phyloP scores from a whole-genome alignment of 2,888 invertebrate genomes.

The Yponomeuta plumbellus region DNA sequence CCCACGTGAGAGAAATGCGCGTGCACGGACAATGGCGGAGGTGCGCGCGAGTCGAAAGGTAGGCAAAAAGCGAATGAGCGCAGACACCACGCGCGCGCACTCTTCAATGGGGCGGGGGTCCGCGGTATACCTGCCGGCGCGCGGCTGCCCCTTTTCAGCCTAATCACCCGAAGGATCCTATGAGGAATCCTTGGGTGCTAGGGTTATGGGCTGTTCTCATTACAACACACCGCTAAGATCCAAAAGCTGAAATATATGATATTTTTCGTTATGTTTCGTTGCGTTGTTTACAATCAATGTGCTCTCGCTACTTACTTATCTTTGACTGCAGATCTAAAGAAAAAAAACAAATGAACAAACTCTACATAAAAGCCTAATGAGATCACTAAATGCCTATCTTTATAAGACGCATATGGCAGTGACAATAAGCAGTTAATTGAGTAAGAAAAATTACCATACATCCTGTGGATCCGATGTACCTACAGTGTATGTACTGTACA shows the following conservation, averaged over 20 bases:
- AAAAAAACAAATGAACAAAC: too few relatives aligned
- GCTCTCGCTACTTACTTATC: too few relatives aligned
- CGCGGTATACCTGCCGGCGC: conserved; percentile 44
- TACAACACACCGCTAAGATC: background rate
- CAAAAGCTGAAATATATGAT: background rate
- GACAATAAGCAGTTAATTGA: too few relatives aligned
- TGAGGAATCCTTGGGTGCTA: conserved; percentile 29
- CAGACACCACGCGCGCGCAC: conserved; percentile 38
- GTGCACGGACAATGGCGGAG: conserved; percentile 50
- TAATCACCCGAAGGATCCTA: conserved; percentile 30
- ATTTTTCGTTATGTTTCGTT: background rate
- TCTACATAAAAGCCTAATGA: too few relatives aligned
- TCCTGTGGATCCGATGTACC: too few relatives aligned
- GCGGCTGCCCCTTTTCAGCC: conserved; percentile 59
- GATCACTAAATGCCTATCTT: too few relatives aligned
- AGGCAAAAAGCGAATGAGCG: conserved; percentile 73
- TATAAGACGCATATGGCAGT: too few relatives aligned
- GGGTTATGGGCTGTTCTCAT: background rate
- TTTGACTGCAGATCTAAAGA: too few relatives aligned
- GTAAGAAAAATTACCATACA: too few relatives aligned
- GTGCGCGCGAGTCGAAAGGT: conserved; percentile 74
- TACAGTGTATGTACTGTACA: too few relatives aligned
- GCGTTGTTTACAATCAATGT: too few relatives aligned
- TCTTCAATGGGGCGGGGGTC: conserved; percentile 28
- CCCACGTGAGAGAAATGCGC: conserved; percentile 73